A percentile compares a stretch with the other conserved stretches of the same genome.
phyloP scores from a whole-genome alignment of 2,888 invertebrate species.

The Parnassius orleans region DNA sequence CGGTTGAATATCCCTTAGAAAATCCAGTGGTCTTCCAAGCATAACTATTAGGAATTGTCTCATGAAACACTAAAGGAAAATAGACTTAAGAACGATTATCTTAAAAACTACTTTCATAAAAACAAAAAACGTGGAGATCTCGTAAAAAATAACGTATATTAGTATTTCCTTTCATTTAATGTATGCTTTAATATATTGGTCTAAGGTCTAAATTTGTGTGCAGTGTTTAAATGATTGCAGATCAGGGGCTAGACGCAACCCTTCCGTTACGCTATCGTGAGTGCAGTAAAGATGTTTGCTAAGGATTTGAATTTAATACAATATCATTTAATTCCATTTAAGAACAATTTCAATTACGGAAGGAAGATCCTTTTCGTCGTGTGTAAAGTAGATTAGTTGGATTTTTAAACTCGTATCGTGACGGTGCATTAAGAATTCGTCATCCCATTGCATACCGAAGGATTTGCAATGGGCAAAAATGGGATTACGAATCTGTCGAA shows the following conservation, averaged over 20 bases:
- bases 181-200: background rate
- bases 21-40: slow-evolving; percentile 52
- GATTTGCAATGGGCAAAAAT: background rate
- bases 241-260: slow-evolving; percentile 57
- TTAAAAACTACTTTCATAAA: slow-evolving; percentile 10
- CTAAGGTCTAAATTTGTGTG: slow-evolving; percentile 24
- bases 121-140: background rate
- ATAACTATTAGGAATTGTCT: slow-evolving; percentile 39
- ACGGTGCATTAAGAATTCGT: too few species aligned
- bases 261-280: slow-evolving; percentile 65
- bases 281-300: slow-evolving; percentile 38
- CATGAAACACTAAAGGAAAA: slow-evolving; percentile 1
- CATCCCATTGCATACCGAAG: too few species aligned
- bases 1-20: slow-evolving; percentile 55
- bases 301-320: slow-evolving; percentile 19
- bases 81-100: slow-evolving; percentile 7
- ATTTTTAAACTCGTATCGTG: too few species aligned
- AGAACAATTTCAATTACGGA: slow-evolving; percentile 3
- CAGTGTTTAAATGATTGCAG: slow-evolving; percentile 29
- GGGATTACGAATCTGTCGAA: too few species aligned
- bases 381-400: background rate
- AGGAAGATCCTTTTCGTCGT: background rate
- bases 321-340: slow-evolving; percentile 20
- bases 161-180: slow-evolving; percentile 2
- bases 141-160: slow-evolving; percentile 2